Evolutionary conservation across 2,888 invertebrate species (phyloP).

Genomic region (Eretmocerus hayati): DNA sequence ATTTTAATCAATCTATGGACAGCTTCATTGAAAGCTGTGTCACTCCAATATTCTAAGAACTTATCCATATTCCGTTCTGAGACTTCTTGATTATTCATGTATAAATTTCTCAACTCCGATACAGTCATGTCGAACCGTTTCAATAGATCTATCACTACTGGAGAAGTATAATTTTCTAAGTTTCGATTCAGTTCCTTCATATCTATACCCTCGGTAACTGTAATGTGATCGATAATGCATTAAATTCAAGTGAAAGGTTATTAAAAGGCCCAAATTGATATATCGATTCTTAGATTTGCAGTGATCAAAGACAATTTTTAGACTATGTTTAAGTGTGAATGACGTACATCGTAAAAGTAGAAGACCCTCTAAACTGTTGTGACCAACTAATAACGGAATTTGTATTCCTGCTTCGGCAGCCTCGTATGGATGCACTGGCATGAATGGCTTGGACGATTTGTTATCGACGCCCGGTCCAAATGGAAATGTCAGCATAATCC

Average conservation of each 20-base stretch:
- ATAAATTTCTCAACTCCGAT: slow-evolving; percentile 26
- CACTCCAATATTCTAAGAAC: slow-evolving; percentile 25
- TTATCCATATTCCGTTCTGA: slow-evolving; percentile 12
- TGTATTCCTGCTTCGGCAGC: slow-evolving; percentile 23
- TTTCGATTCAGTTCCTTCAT: neutral
- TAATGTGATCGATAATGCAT: too few relatives aligned
- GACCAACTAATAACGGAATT: slow-evolving; percentile 34
- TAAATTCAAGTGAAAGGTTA: neutral
- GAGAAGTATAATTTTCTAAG: slow-evolving; percentile 7
- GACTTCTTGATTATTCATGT: slow-evolving; percentile 28
- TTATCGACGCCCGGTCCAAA: slow-evolving; percentile 28
- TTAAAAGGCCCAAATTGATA: neutral
- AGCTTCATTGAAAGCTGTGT: slow-evolving; percentile 27
- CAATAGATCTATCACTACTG: slow-evolving; percentile 14
- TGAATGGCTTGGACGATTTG: slow-evolving; percentile 29
- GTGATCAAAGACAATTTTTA: neutral
- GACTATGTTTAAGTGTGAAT: neutral
- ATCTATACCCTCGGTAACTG: neutral
- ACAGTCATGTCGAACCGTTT: slow-evolving; percentile 20
- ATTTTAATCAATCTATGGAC: slow-evolving; percentile 26
- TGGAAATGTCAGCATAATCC: slow-evolving; percentile 12
- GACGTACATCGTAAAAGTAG: slow-evolving; percentile 15
- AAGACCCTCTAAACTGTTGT: slow-evolving; percentile 28
- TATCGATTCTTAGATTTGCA: neutral
- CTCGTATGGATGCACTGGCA: slow-evolving; percentile 18